These are phyloP conservation scores for Anhinga rufa DNA, from an alignment of 2,113 vertebrate genomes.

Conservation along the genomic window DNA sequence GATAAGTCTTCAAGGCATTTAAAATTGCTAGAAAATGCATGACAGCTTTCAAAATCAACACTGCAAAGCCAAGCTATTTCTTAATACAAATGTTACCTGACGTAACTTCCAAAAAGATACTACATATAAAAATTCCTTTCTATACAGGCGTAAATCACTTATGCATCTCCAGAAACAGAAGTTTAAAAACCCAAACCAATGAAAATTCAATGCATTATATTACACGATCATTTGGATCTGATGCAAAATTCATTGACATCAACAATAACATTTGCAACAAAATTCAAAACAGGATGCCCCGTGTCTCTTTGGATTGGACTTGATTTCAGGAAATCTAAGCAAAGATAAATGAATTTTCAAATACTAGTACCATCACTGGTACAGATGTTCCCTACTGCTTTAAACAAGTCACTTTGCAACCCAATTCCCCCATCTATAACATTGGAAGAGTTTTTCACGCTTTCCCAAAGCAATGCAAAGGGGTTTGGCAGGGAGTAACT, in stretches of 20 bases:
- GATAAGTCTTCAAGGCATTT: neutral
- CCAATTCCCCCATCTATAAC: neutral
- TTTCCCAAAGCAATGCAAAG: neutral
- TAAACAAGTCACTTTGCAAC: neutral
- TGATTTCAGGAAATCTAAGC: neutral
- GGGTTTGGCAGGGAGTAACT: neutral
- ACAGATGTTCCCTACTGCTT: neutral
- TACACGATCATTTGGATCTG: neutral
- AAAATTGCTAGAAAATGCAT: neutral
- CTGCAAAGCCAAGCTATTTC: neutral
- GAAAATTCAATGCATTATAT: neutral
- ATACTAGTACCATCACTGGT: neutral
- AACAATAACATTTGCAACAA: neutral
- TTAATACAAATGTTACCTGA: neutral
- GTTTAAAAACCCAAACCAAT: neutral
- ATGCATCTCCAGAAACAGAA: neutral
- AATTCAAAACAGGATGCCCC: neutral
- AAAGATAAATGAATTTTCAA: neutral
- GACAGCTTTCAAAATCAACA: neutral
- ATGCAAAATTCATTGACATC: neutral
- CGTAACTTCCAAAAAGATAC: neutral
- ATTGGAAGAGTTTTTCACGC: rapidly evolving
- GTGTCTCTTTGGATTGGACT: rapidly evolving
- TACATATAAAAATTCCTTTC: neutral
- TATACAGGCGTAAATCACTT: neutral